Evolutionary conservation across 2,113 vertebrate genomes (phyloP).

Genomic region (Prionailurus bengalensis): DNA sequence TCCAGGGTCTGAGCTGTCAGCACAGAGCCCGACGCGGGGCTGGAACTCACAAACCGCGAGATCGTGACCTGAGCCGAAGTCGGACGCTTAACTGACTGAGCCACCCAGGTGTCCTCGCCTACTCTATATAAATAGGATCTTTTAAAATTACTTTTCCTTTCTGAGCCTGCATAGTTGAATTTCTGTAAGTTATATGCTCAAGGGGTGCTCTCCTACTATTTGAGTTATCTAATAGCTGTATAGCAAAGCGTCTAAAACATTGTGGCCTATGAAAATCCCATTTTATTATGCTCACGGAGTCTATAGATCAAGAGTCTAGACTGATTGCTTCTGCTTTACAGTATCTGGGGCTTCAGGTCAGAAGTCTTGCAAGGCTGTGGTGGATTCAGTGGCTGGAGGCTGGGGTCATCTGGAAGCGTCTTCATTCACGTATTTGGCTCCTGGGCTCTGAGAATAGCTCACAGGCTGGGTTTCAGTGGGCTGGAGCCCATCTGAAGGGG

Average conservation of each 20-base stretch:
- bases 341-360: not conserved
- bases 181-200: not conserved
- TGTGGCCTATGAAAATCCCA: not conserved
- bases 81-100: too few relatives aligned
- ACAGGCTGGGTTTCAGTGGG: not conserved
- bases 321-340: not conserved
- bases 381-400: not conserved
- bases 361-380: not conserved
- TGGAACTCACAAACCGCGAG: too few relatives aligned
- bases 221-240: not conserved
- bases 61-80: too few relatives aligned
- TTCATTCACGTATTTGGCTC: not conserved
- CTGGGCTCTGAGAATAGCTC: not conserved
- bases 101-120: too few relatives aligned
- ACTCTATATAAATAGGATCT: not conserved
- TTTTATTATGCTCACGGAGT: not conserved
- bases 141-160: not conserved
- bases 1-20: too few relatives aligned
- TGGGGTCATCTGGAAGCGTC: not conserved
- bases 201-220: not conserved
- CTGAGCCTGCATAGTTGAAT: not conserved
- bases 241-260: not conserved
- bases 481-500: not conserved
- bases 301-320: not conserved
- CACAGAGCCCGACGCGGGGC: too few relatives aligned